Evolutionary conservation across 2,113 vertebrate genomes (phyloP).

Genomic region (Craseonycteris thonglongyai): DNA sequence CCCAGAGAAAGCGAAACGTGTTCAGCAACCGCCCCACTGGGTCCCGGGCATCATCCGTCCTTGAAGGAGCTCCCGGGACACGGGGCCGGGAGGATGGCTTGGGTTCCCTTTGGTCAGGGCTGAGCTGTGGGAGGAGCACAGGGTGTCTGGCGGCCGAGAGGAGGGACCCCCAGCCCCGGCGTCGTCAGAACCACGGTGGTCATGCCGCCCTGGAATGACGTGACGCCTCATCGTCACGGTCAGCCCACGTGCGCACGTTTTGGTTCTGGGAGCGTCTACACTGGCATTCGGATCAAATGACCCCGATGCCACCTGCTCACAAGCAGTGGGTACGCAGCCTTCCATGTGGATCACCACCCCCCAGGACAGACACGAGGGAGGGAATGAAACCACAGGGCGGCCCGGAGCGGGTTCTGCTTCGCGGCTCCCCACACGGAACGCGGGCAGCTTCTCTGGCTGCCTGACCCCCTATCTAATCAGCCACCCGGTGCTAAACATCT

Average conservation of each 20-base stretch:
- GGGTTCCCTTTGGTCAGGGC: too few relatives aligned
- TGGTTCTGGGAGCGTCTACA: background rate
- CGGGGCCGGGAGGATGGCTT: too few relatives aligned
- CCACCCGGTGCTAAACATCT: background rate
- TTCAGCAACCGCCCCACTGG: background rate
- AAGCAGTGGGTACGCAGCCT: background rate
- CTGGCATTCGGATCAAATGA: background rate
- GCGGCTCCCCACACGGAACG: background rate
- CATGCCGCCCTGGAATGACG: too few relatives aligned
- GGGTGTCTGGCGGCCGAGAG: too few relatives aligned
- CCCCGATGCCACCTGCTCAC: background rate
- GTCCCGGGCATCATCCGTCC: too few relatives aligned
- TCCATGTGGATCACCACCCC: background rate
- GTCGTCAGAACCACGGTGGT: too few relatives aligned
- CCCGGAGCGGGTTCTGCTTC: too few relatives aligned
- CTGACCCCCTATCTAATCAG: background rate
- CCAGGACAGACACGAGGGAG: background rate
- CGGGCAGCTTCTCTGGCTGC: background rate
- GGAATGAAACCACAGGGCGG: too few relatives aligned
- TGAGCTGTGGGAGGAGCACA: too few relatives aligned
- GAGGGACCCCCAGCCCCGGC: too few relatives aligned
- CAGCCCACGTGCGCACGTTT: background rate
- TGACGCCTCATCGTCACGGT: too few relatives aligned
- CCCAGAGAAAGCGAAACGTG: background rate
- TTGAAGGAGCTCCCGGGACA: too few relatives aligned